phyloP scores from a whole-genome alignment of 2,888 invertebrate species.

The Meta bourneti region DNA sequence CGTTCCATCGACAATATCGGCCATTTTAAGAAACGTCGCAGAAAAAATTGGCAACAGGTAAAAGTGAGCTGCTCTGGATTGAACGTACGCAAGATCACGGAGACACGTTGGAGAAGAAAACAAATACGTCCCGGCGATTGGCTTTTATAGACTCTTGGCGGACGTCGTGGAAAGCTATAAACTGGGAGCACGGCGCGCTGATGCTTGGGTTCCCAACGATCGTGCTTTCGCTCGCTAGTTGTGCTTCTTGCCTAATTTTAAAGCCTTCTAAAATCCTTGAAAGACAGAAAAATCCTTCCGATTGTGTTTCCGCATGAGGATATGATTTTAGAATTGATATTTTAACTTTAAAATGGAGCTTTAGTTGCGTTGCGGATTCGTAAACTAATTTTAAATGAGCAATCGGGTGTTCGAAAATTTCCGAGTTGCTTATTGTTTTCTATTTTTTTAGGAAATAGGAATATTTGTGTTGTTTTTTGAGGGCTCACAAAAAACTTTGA shows the following conservation, averaged over 20 bases:
- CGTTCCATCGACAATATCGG: constrained; percentile 26
- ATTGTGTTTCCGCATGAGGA: neutral
- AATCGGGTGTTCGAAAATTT: constrained; percentile 49
- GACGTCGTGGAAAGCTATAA: constrained; percentile 76
- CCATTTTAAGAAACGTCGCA: constrained; percentile 30
- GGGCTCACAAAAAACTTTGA: neutral
- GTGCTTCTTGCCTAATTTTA: constrained; percentile 72
- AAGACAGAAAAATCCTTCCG: constrained; percentile 7
- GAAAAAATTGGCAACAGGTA: neutral
- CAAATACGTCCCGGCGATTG: neutral
- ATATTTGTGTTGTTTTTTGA: neutral
- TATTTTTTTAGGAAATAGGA: constrained; percentile 40
- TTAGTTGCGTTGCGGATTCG: neutral
- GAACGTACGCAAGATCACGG: neutral
- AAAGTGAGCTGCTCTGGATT: neutral
- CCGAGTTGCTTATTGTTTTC: constrained; percentile 43
- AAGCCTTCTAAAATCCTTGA: constrained; percentile 28
- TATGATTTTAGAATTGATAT: constrained; percentile 23
- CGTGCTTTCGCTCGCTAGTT: constrained; percentile 44
- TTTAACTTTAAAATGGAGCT: neutral
- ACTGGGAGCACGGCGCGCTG: constrained; percentile 51
- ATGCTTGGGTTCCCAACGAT: constrained; percentile 51
- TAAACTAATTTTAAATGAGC: constrained; percentile 32
- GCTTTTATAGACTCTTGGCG: constrained; percentile 56
- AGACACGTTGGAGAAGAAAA: neutral